These are phyloP conservation scores for Temnothorax nylanderi DNA, from an alignment of 1,140 invertebrate genomes.

Conservation along the genomic window DNA sequence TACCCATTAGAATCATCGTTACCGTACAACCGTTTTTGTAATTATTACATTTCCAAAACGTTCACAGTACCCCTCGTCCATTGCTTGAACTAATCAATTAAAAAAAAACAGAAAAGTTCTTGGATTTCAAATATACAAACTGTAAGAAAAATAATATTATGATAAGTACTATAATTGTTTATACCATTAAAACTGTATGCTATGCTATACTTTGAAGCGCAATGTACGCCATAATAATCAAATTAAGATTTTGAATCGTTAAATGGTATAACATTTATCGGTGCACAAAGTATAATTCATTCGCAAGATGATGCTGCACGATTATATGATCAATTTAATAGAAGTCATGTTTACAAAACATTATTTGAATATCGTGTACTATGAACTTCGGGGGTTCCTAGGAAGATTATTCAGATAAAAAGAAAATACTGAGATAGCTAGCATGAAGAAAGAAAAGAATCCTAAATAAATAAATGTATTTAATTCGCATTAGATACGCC, in stretches of 20 bases:
- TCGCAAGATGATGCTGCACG: not conserved
- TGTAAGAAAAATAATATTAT: not conserved
- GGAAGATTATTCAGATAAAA: constrained; percentile 48
- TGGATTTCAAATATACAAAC: not conserved
- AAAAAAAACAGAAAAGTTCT: not conserved
- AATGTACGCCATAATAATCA: not conserved
- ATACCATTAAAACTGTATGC: not conserved
- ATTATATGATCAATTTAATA: not conserved
- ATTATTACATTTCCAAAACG: not conserved
- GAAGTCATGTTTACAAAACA: not conserved
- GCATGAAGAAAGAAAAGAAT: constrained; percentile 43
- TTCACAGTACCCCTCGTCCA: not conserved
- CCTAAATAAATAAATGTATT: constrained; percentile 59
- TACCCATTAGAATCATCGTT: not conserved
- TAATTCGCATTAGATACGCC: constrained; percentile 63
- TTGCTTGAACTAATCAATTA: not conserved
- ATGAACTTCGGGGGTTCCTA: not conserved
- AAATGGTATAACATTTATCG: not conserved
- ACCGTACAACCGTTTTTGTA: not conserved
- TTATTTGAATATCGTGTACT: not conserved
- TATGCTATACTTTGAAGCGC: not conserved
- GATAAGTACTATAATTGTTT: not conserved
- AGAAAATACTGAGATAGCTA: constrained; percentile 36
- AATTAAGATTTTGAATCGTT: not conserved
- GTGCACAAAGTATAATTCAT: not conserved